Evolutionary conservation across 1,140 invertebrate species (phyloP).

Genomic region (Mylabris phalerata): DNA sequence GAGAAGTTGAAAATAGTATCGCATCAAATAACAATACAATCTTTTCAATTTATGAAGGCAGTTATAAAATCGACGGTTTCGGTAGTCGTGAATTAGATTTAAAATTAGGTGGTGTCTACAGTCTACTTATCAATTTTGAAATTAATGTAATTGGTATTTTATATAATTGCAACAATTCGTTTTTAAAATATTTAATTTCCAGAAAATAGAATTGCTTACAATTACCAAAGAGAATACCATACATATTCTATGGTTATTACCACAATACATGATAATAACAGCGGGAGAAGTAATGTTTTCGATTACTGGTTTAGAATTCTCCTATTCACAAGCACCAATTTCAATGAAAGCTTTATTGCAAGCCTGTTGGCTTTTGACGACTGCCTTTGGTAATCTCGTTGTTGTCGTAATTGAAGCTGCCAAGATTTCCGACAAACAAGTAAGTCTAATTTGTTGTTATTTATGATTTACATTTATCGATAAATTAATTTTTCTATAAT

Average conservation of each 20-base stretch:
- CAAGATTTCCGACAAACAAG: slow-evolving; percentile 54
- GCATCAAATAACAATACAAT: too few species aligned
- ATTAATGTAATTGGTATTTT: background rate
- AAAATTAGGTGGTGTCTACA: background rate
- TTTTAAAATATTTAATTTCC: slow-evolving; percentile 2
- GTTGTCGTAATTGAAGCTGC: slow-evolving; percentile 72
- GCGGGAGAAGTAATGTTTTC: slow-evolving; percentile 81
- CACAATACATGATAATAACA: slow-evolving; percentile 83
- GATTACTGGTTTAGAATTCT: slow-evolving; percentile 86
- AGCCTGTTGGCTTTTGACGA: slow-evolving; percentile 83
- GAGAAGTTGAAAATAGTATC: too few species aligned
- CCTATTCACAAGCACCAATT: slow-evolving; percentile 82
- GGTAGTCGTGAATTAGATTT: background rate
- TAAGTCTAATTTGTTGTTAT: slow-evolving; percentile 34
- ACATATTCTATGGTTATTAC: slow-evolving; percentile 76
- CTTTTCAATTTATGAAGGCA: background rate
- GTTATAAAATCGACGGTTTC: background rate
- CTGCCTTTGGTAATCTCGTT: slow-evolving; percentile 85
- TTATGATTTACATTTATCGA: slow-evolving; percentile 35
- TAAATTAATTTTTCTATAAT: slow-evolving; percentile 21
- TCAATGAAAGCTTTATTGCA: slow-evolving; percentile 90
- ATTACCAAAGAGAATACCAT: slow-evolving; percentile 63
- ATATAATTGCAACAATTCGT: background rate
- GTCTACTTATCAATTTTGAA: background rate
- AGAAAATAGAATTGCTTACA: slow-evolving; percentile 18